Evolutionary conservation across 2,888 invertebrate species (phyloP).

Genomic region (Strigamia transsilvanica): DNA sequence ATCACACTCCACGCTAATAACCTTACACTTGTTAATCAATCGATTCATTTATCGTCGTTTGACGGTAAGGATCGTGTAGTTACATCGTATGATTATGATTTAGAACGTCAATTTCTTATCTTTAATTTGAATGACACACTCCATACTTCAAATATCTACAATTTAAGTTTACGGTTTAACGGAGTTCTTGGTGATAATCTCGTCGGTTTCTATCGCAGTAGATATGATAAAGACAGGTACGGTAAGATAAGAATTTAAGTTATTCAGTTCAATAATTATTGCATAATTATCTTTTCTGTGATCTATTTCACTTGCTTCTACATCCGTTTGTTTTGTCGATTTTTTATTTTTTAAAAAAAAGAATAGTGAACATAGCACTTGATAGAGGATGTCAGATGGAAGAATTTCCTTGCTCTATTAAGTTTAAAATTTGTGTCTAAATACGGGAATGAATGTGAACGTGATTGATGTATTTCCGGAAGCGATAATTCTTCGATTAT

Average conservation of each 20-base stretch:
- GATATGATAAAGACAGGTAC: not conserved
- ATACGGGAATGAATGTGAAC: not conserved
- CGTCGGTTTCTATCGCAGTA: conserved; percentile 1
- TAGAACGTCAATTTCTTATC: not conserved
- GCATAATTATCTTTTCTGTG: not conserved
- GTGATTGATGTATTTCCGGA: no score
- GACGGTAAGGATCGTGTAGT: not conserved
- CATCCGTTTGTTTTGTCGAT: not conserved
- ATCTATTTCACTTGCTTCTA: not conserved
- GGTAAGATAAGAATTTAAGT: not conserved
- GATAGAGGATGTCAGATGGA: not conserved
- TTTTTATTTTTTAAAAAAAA: not conserved
- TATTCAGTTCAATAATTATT: not conserved
- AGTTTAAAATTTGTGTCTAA: not conserved
- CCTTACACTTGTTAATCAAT: not conserved
- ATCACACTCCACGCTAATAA: not conserved
- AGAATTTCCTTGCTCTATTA: not conserved
- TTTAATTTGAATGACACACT: conserved; percentile 6
- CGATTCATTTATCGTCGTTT: not conserved
- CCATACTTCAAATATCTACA: not conserved
- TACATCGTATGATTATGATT: conserved; percentile 3
- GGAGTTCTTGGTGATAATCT: conserved; percentile 1
- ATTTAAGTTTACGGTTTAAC: not conserved
- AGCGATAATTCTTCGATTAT: no score
- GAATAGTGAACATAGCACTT: not conserved